Conservation (phyloP, 1,140 invertebrate genomes). For the Dendroctonus ponderosae region DNA sequence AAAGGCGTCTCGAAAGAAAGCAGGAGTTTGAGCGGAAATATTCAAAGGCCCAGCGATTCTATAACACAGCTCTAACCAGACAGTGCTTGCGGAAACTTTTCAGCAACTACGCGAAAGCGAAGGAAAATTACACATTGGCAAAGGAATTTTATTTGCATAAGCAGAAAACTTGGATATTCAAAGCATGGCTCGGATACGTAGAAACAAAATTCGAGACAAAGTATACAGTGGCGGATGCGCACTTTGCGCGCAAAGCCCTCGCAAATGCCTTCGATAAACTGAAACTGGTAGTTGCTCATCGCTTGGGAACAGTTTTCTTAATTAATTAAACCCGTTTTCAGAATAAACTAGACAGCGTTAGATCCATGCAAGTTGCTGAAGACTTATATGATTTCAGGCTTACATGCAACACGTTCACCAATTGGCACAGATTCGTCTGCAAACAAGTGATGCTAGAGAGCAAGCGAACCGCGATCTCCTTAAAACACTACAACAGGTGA, state of each 20-base stretch:
- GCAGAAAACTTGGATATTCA: constrained; percentile 53
- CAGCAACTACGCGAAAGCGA: constrained; percentile 53
- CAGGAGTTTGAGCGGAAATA: constrained; percentile 54
- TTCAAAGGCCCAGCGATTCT: constrained; percentile 59
- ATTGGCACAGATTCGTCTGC: constrained; percentile 53
- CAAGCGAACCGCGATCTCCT: constrained; percentile 54
- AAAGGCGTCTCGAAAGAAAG: constrained; percentile 55
- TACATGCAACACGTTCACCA: constrained; percentile 54
- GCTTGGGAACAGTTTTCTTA: constrained; percentile 2
- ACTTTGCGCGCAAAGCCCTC: constrained; percentile 42
- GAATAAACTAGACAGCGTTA: constrained; percentile 31
- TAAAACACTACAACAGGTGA: constrained; percentile 54
- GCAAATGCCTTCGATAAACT: constrained; percentile 28
- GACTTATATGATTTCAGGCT: constrained; percentile 61
- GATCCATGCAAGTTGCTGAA: constrained; percentile 56
- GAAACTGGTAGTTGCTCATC: constrained; percentile 29
- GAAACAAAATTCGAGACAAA: constrained; percentile 45
- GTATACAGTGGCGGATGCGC: constrained; percentile 39
- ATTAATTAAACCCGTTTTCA: constrained; percentile 28
- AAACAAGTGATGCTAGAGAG: constrained; percentile 51
- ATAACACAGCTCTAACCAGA: constrained; percentile 55
- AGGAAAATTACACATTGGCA: constrained; percentile 50
- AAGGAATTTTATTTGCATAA: constrained; percentile 47
- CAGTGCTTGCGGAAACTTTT: constrained; percentile 54
- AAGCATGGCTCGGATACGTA: constrained; percentile 50